These are phyloP conservation scores for Diadegma fenestrale DNA, from an alignment of 2,888 invertebrate genomes.

Conservation along the genomic window DNA sequence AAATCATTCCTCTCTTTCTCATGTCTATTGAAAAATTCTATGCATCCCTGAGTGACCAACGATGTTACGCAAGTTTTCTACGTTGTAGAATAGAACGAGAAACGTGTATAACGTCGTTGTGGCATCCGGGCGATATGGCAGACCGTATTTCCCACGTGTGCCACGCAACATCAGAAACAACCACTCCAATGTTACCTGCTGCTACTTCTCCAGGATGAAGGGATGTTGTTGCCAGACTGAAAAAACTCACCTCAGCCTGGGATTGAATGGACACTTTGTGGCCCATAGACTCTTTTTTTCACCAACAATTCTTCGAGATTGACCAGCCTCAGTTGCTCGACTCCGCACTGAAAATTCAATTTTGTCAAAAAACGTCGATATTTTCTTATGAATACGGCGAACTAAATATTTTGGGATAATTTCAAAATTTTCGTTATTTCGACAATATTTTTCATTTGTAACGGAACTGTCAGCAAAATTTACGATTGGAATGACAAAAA, in stretches of 20 bases:
- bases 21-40: constrained; percentile 72
- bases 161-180: constrained; percentile 47
- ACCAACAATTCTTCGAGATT: constrained; percentile 6
- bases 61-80: constrained; percentile 21
- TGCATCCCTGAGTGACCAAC: constrained; percentile 70
- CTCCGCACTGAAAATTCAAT: no score
- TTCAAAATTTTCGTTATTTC: no score
- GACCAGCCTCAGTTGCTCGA: background rate
- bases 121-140: constrained; percentile 40
- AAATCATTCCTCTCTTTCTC: constrained; percentile 58
- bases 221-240: constrained; percentile 9
- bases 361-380: no score
- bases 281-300: background rate
- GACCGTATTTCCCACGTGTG: constrained; percentile 68
- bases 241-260: constrained; percentile 11
- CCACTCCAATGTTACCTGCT: constrained; percentile 53
- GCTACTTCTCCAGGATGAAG: constrained; percentile 22
- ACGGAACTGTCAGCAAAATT: no score
- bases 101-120: constrained; percentile 39
- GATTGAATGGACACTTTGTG: constrained; percentile 43
- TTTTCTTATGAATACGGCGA: no score
- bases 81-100: constrained; percentile 40
- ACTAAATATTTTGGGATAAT: no score
- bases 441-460: no score
- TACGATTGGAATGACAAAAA: no score